phyloP scores from a whole-genome alignment of 53 echinoderm and acorn worm species.

The Paelopatides confundens region DNA sequence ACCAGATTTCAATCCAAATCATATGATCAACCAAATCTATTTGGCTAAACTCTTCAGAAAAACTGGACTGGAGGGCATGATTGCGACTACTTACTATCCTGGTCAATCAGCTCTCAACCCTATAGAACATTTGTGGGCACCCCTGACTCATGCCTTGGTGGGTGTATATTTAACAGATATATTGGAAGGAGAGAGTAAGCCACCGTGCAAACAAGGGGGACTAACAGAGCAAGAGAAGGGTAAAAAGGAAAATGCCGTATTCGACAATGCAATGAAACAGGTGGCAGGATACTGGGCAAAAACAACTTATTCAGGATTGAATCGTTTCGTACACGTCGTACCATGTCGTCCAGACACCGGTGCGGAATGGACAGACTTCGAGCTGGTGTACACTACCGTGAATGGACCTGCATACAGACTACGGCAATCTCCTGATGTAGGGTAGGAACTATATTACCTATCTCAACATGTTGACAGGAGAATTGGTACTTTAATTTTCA shows the following conservation, averaged over 20 bases:
- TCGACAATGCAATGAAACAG: constrained; percentile 46
- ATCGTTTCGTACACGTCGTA: not conserved
- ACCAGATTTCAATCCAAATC: constrained; percentile 57
- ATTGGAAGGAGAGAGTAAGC: constrained; percentile 26
- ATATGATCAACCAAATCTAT: constrained; percentile 46
- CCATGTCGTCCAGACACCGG: not conserved
- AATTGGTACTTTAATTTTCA: constrained; percentile 30
- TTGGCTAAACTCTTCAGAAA: constrained; percentile 48
- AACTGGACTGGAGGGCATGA: constrained; percentile 43
- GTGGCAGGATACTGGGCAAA: constrained; percentile 36
- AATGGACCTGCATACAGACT: constrained; percentile 13
- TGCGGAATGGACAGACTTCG: constrained; percentile 1
- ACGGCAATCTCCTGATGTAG: not conserved
- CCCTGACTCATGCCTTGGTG: constrained; percentile 53
- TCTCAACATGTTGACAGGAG: constrained; percentile 44
- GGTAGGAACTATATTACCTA: constrained; percentile 41
- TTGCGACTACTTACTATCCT: constrained; percentile 62
- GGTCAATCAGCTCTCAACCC: constrained; percentile 66
- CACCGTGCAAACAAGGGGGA: constrained; percentile 24
- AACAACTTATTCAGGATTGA: not conserved
- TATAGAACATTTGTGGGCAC: constrained; percentile 60
- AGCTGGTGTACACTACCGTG: constrained; percentile 2
- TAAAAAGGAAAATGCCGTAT: constrained; percentile 55
- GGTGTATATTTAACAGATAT: constrained; percentile 49
- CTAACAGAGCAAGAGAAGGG: constrained; percentile 18